These are phyloP conservation scores for Cartodere bifasciata DNA, from an alignment of 2,888 invertebrate species.

Conservation along the genomic window DNA sequence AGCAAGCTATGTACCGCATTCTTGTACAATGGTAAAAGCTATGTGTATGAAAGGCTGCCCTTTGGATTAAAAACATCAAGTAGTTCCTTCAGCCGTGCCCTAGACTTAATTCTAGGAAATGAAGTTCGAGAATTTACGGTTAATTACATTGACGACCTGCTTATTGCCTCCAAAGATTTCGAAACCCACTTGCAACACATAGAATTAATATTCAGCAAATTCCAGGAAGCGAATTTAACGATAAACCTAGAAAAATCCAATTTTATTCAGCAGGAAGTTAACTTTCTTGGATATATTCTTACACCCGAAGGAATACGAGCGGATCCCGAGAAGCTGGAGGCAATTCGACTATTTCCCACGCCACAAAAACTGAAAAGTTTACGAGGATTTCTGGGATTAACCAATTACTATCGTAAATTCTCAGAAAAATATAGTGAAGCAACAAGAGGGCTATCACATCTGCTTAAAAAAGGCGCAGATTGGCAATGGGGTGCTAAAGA, in stretches of 20 bases:
- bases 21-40: conserved; percentile 15
- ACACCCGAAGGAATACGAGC: conserved; percentile 14
- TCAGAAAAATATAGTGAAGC: conserved; percentile 4
- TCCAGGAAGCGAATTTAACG: too few species aligned
- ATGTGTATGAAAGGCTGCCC: conserved; percentile 21
- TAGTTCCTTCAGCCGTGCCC: conserved; percentile 14
- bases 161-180: conserved; percentile 18
- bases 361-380: conserved; percentile 3
- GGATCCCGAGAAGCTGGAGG: conserved; percentile 15
- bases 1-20: conserved; percentile 14
- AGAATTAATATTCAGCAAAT: too few species aligned
- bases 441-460: conserved; percentile 4
- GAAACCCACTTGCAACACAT: conserved; percentile 12
- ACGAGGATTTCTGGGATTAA: conserved; percentile 5
- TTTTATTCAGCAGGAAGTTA: conserved; percentile 12
- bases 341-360: too few species aligned
- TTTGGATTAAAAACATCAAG: conserved; percentile 21
- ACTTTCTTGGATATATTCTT: conserved; percentile 11
- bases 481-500: conserved; percentile 4
- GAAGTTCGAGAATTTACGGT: conserved; percentile 17
- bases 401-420: conserved; percentile 4
- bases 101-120: conserved; percentile 18
- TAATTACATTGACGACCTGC: conserved; percentile 23
- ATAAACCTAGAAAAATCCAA: conserved; percentile 15
- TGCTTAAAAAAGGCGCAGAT: conserved; percentile 9